A percentile compares a stretch with the other conserved stretches of the same genome.
Evolutionary conservation across 2,888 invertebrate genomes (phyloP).

Genomic region (Sisyra terminalis): DNA sequence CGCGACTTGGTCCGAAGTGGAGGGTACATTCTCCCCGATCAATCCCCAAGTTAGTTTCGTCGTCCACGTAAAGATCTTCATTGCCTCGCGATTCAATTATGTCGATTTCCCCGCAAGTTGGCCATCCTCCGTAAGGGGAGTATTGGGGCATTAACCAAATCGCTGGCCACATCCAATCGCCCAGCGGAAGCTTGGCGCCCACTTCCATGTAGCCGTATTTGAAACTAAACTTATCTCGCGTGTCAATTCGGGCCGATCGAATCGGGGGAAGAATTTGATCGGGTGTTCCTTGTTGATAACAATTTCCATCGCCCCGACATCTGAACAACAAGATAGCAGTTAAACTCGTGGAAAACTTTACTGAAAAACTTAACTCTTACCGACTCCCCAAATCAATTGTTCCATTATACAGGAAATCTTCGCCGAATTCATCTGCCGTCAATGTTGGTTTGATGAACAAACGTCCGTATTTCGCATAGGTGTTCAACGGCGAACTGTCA

Average conservation of each 20-base stretch:
- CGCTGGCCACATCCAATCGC: slow-evolving; percentile 60
- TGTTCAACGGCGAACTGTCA: slow-evolving; percentile 47
- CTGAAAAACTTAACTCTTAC: slow-evolving; percentile 25
- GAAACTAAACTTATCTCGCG: slow-evolving; percentile 44
- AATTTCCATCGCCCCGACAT: slow-evolving; percentile 37
- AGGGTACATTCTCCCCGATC: slow-evolving; percentile 42
- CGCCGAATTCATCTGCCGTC: slow-evolving; percentile 34
- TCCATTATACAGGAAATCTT: slow-evolving; percentile 33
- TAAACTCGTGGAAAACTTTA: no score
- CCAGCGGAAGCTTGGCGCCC: slow-evolving; percentile 48
- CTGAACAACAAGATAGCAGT: slow-evolving; percentile 26
- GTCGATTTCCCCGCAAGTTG: slow-evolving; percentile 56
- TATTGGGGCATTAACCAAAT: slow-evolving; percentile 51
- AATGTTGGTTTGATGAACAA: slow-evolving; percentile 45
- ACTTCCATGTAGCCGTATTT: slow-evolving; percentile 46
- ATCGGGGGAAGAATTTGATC: slow-evolving; percentile 41
- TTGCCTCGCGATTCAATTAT: slow-evolving; percentile 50
- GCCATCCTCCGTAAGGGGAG: slow-evolving; percentile 50
- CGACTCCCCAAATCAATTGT: slow-evolving; percentile 38
- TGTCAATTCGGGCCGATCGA: slow-evolving; percentile 46
- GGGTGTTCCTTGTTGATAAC: slow-evolving; percentile 32
- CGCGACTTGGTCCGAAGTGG: slow-evolving; percentile 46
- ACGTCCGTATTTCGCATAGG: slow-evolving; percentile 36
- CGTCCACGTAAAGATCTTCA: slow-evolving; percentile 21
- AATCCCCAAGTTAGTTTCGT: slow-evolving; percentile 36